Base-by-base conservation (phyloP, 2,113 vertebrate species). In the Muntiacus muntjak region DNA sequence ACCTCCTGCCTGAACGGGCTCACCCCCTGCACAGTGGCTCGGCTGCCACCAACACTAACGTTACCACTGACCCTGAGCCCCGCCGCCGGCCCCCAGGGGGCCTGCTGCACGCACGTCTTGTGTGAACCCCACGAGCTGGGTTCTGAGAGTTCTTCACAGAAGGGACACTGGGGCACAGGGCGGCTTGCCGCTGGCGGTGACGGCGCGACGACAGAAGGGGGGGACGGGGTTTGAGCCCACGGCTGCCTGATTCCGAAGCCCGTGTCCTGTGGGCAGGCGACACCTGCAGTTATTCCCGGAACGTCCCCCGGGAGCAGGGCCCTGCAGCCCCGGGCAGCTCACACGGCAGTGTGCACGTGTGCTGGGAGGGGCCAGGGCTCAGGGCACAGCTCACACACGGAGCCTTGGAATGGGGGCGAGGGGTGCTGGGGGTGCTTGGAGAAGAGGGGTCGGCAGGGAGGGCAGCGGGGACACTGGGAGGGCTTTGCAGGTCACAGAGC, bases 1-100 rank as follows among this genome's bases (percentile, higher is more conserved):
- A 47, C 52, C 16, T 13, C 43, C 5, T 30, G 62, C 26, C 82
- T 33, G 12, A 30, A 47, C 6, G 1, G 81, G 4, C 52, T 36
- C 28, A 9, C 0, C 12, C 1, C 25, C 60, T 6, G 9, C 4
- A 0, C 28, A 2, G 11, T 0, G 36, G 47, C 21, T 14, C 6
- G 3, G 5, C 25, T 40, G 30, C 45, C 23, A 23, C 28, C 0
- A 12, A 43, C 3, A 8, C 26, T 14, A 9, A 12, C 13, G 14
- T 7, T 28, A 47, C 17, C 33, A 5, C 23, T 17, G 6, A 28
- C 14, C 9, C n/a, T 10, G 13, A 40, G 2, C 1, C 5, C n/a
- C 30, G 4, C 86, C 12, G 17, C 8, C 1, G 3, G 5, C 21
- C 17, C 60, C 62, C 9, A 52, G 43, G 47, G 71, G 0, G 0